Conservation (phyloP, 2,797 vertebrate genomes). For the Sternotherus odoratus region DNA sequence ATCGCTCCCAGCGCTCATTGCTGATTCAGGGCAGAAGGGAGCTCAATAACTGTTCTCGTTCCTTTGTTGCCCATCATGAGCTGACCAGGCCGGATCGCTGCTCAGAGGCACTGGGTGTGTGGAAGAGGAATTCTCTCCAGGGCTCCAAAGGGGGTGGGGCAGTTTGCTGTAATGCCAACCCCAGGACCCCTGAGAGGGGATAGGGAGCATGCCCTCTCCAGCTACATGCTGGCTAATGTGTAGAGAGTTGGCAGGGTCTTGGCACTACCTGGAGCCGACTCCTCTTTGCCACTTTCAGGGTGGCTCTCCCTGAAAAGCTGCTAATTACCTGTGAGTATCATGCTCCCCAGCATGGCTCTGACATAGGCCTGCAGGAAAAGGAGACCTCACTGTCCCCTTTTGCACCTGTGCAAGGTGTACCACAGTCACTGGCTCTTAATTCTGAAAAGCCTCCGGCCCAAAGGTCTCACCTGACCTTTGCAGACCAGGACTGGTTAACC, state of each 20-base stretch:
- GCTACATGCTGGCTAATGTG: not conserved
- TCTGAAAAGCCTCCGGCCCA: not conserved
- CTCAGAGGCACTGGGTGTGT: conserved; percentile 22
- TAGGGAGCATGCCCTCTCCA: not conserved
- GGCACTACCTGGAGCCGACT: not conserved
- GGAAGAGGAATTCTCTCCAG: conserved; percentile 38
- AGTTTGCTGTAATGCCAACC: conserved; percentile 55
- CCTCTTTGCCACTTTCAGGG: not conserved
- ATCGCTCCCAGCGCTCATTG: not conserved
- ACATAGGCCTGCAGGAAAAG: not conserved
- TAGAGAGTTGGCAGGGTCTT: not conserved
- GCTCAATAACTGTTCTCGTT: not conserved
- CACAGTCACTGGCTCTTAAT: not conserved
- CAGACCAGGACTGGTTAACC: not conserved
- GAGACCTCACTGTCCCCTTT: not conserved
- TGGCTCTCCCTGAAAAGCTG: not conserved
- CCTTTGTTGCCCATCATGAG: not conserved
- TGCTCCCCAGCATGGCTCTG: rapidly evolving
- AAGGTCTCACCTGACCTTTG: not conserved
- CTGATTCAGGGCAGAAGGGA: rapidly evolving
- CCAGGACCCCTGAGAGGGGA: not conserved
- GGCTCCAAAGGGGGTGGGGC: not conserved
- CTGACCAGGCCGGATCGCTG: conserved; percentile 21
- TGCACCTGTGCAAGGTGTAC: not conserved
- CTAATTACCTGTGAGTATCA: not conserved